Conservation (phyloP, 2,113 vertebrate species). For the Prunella fulvescens region DNA sequence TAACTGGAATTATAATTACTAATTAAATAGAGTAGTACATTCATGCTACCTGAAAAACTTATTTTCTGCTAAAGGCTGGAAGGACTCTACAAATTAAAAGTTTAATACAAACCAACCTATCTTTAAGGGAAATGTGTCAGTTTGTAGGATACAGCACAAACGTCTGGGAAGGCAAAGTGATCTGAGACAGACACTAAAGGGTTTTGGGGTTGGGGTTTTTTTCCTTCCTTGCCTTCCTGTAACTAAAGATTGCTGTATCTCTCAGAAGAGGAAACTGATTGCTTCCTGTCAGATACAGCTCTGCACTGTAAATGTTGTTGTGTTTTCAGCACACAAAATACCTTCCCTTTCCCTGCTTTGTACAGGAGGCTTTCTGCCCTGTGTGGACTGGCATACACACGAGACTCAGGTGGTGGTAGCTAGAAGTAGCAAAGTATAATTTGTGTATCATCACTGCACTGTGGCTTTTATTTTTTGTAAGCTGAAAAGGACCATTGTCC, state of each 20-base stretch:
- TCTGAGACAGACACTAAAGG: not conserved
- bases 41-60: not conserved
- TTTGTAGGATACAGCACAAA: not conserved
- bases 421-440: not conserved
- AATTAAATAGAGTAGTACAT: not conserved
- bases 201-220: not conserved
- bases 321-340: not conserved
- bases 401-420: not conserved
- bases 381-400: not conserved
- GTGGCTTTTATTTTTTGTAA: not conserved
- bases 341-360: not conserved
- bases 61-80: not conserved
- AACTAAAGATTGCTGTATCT: not conserved
- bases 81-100: not conserved
- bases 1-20: not conserved
- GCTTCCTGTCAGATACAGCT: not conserved
- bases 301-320: not conserved
- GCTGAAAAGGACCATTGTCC: not conserved
- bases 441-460: not conserved
- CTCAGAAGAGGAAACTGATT: not conserved
- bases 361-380: not conserved
- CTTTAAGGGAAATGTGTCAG: not conserved
- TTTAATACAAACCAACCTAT: not conserved
- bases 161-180: not conserved
- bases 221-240: not conserved